Evolutionary conservation across 2,113 vertebrate genomes (phyloP).

Genomic region (Balaenoptera acutorostrata): DNA sequence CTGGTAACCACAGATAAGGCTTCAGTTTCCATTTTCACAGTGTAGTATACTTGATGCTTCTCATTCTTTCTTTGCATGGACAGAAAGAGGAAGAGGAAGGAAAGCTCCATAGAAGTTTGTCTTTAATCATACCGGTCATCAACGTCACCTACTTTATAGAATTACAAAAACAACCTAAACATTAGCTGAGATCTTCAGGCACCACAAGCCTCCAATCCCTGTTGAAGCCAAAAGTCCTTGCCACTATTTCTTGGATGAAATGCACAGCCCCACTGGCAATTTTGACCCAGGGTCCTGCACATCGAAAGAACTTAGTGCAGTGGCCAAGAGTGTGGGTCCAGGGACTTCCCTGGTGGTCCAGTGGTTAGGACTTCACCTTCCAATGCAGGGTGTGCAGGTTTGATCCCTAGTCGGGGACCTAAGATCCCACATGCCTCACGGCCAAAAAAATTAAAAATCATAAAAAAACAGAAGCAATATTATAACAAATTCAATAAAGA

Average conservation of each 20-base stretch:
- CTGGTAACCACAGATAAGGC: not conserved
- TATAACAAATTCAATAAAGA: no score
- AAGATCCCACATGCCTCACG: no score
- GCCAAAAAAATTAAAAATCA: no score
- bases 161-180: not conserved
- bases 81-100: not conserved
- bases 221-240: not conserved
- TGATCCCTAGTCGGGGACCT: no score
- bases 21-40: not conserved
- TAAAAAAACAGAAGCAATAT: no score
- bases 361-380: no score
- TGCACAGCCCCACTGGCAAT: accelerated
- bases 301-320: not conserved
- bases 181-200: not conserved
- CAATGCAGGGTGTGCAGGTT: no score
- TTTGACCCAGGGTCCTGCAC: not conserved
- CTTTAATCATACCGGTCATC: not conserved
- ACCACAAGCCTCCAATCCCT: not conserved
- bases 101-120: not conserved
- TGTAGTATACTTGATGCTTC: not conserved
- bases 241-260: not conserved
- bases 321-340: not conserved
- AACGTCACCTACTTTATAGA: not conserved
- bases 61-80: not conserved
- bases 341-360: no score